phyloP scores from a whole-genome alignment of 2,113 vertebrate genomes.

The Mugil cephalus region DNA sequence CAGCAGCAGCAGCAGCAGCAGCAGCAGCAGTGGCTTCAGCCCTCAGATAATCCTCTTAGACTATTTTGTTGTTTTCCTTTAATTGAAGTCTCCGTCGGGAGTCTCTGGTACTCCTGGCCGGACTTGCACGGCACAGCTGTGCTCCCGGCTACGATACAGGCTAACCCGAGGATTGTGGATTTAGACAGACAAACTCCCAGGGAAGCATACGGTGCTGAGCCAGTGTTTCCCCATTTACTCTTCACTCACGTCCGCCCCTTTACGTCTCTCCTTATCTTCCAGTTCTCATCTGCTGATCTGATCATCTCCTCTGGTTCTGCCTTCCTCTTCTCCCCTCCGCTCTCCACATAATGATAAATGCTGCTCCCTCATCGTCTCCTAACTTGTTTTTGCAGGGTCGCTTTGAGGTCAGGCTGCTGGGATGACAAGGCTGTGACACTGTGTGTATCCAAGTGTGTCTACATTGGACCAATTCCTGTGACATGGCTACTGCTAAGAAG shows the following conservation, averaged over 20 bases:
- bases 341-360: not conserved
- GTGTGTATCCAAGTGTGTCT: slow-evolving; percentile 42
- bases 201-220: not conserved
- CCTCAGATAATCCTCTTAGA: slow-evolving; percentile 71
- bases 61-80: slow-evolving; percentile 67
- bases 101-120: slow-evolving; percentile 33
- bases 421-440: slow-evolving; percentile 75
- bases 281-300: slow-evolving; percentile 19
- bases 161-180: slow-evolving; percentile 29
- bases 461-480: slow-evolving; percentile 39
- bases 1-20: slow-evolving; percentile 10
- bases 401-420: slow-evolving; percentile 55
- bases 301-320: slow-evolving; percentile 15
- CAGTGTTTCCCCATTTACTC: slow-evolving; percentile 12
- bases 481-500: slow-evolving; percentile 83
- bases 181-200: slow-evolving; percentile 24
- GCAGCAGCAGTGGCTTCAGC: slow-evolving; percentile 27
- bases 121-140: slow-evolving; percentile 45
- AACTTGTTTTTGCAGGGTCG: slow-evolving; percentile 59
- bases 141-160: slow-evolving; percentile 25
- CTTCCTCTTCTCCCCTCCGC: not conserved
- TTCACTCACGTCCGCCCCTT: not conserved
- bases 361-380: slow-evolving; percentile 17
- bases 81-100: slow-evolving; percentile 62
- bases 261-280: not conserved